These are phyloP conservation scores for Hartigia nigra DNA, from an alignment of 2,888 invertebrate species.

Conservation along the genomic window DNA sequence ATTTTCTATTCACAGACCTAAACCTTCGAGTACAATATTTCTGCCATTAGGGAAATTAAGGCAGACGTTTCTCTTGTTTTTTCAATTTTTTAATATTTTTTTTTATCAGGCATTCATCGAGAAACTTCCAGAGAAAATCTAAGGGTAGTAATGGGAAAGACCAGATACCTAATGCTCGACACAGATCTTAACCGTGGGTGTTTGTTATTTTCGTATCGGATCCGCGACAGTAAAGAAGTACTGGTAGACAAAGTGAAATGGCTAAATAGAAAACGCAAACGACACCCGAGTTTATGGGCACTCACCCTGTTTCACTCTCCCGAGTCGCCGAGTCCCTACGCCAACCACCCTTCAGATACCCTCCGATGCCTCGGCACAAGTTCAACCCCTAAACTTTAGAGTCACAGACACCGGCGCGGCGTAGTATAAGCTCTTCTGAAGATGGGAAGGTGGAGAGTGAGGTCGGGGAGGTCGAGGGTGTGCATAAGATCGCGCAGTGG, in stretches of 20 bases:
- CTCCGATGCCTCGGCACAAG: slow-evolving; percentile 36
- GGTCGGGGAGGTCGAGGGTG: slow-evolving; percentile 12
- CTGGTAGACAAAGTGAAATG: slow-evolving; percentile 47
- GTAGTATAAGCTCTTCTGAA: not conserved
- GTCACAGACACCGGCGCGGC: slow-evolving; percentile 11
- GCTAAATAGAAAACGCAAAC: slow-evolving; percentile 63
- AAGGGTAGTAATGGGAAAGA: not conserved
- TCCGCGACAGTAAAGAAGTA: not conserved
- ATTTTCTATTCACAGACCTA: slow-evolving; percentile 7
- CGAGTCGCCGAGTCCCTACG: not conserved
- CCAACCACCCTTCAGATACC: slow-evolving; percentile 17
- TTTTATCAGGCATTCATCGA: not conserved
- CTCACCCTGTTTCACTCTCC: slow-evolving; percentile 42
- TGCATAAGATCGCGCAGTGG: slow-evolving; percentile 24
- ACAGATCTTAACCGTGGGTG: not conserved
- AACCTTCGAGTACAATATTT: slow-evolving; percentile 18
- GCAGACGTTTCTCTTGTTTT: not conserved
- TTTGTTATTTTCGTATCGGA: not conserved
- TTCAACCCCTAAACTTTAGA: slow-evolving; percentile 32
- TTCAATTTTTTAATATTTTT: not conserved
- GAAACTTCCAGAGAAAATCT: not conserved
- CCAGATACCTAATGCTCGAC: not conserved
- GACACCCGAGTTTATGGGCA: slow-evolving; percentile 59
- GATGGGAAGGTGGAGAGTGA: no score
- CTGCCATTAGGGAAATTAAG: not conserved